Base-by-base conservation (phyloP, 2,797 vertebrate species). In the Orestias chungarensis region DNA sequence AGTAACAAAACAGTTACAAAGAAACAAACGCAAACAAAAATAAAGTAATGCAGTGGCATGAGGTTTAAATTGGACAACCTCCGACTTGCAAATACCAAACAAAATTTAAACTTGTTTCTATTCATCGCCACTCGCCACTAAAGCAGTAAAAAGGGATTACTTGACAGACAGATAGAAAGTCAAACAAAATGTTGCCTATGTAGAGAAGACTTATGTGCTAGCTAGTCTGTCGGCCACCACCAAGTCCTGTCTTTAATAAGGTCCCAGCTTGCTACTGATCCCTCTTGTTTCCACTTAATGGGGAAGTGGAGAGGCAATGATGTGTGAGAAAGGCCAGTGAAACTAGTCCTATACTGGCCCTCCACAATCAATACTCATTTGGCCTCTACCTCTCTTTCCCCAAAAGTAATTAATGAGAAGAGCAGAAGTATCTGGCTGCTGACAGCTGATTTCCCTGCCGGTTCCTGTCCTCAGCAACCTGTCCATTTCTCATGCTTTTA, bases 301-400 rank as follows among this genome's bases (percentile, higher is more conserved):
- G 89, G 90, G 87, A 92, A 84, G 87, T 89, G 89, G 91, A 93
- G 86, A 90, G 83, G 90, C 91, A 92, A 89, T 88, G 93, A 91
- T 82, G 80, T 91, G 90, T 89, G 89, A 82, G 82, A 90, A 87
- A 85, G 89, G 90, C 89, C 88, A 82, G 83, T 78, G 85, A 88
- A 92, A 83, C 78, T 65, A 43, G 86, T 78, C 84, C 85, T 79
- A 82, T 78, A 82, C 87, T 74, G 74, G 88, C 79, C 86, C 84
- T 81, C 84, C 83, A 87, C 86, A 92, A 94, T 94, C 93, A 91
- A 94, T 94, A 94, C 89, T 93, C 88, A 93, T 94, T 93, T 93
- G 81, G 82, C 89, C 81, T 82, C 75, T 86, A 86, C 86, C 86
- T 91, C 78, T 83, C 83, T 86, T 88, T 85, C 81, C 83, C 86